Conservation (phyloP, 2,888 invertebrate species). For the Julus scanicus region DNA sequence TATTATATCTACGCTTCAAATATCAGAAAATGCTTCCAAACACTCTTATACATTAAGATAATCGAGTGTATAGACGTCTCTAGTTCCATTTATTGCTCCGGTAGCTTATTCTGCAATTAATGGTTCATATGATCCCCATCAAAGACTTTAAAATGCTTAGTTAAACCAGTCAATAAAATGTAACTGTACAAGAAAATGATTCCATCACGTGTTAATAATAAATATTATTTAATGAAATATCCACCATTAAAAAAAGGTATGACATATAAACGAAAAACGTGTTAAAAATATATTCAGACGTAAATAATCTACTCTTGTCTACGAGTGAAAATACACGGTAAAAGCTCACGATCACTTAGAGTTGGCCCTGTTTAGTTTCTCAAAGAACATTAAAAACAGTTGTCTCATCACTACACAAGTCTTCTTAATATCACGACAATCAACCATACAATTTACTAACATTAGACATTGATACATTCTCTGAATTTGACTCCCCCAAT, state of each 20-base stretch:
- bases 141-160: too few relatives aligned
- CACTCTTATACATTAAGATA: too few relatives aligned
- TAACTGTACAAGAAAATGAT: not conserved
- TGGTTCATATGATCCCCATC: too few relatives aligned
- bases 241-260: constrained; percentile 37
- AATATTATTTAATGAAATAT: not conserved
- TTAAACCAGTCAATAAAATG: too few relatives aligned
- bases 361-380: too few relatives aligned
- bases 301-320: constrained; percentile 16
- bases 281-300: not conserved
- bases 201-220: not conserved
- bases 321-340: not conserved
- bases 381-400: not conserved
- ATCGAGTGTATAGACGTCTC: too few relatives aligned
- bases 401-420: too few relatives aligned
- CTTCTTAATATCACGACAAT: not conserved
- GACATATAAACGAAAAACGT: constrained; percentile 16
- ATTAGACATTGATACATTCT: not conserved
- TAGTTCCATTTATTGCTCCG: too few relatives aligned
- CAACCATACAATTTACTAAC: not conserved
- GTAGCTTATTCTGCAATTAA: too few relatives aligned
- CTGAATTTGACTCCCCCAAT: not conserved
- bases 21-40: too few relatives aligned
- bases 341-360: not conserved
- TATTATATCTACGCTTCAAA: too few relatives aligned